Evolutionary conservation across 2,888 invertebrate genomes (phyloP), one percentile per base, ranked within the genome.

Genomic region (Drosophila pseudotakahashii): DNA sequence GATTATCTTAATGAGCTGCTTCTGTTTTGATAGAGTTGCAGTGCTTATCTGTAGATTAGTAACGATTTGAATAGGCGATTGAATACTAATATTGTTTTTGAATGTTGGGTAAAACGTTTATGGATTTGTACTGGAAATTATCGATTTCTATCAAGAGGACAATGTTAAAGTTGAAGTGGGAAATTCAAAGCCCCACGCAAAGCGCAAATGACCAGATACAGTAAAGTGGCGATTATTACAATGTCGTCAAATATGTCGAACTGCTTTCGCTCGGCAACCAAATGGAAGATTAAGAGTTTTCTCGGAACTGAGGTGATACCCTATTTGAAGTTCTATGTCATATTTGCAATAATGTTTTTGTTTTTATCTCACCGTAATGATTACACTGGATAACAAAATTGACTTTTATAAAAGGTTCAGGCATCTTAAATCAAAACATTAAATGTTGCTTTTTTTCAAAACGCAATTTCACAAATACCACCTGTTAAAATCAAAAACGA

Each of bases 11-110:
- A 64, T 64, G 44, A 37, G 44, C 44, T 37, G 64, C 64, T 63
- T 64, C 64, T 64, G 64, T 64, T 64, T 64, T 51, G 44, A 39
- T 14, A 14, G 37, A 34, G 26, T 36, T 62, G 63, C 63, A 64
- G 6, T 23, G 7, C 64, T 63, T 62, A 64, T 63, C 63, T 30
- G 14, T 26, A 34, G 63, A 61, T 63, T 6, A 42, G 30, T 7
- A 13, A 19, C 50, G 51, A 45, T 30, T 62, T 64, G 44, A 60
- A 42, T 59, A 4, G 30, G 13, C 42, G 50, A 64, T 62, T 64
- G 63, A 50, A 51, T 32, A 32, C 37, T 30, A 44, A 32, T 14
- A 7, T 26, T 26, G 26, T 26, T 26, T 26, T 26, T 26, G 7
- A 26, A 26, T 7, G 26, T 26, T 26, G 26, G 6, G 0, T 26